Base-by-base conservation (phyloP, 2,888 invertebrate genomes). In the Nomada ferruginata region DNA sequence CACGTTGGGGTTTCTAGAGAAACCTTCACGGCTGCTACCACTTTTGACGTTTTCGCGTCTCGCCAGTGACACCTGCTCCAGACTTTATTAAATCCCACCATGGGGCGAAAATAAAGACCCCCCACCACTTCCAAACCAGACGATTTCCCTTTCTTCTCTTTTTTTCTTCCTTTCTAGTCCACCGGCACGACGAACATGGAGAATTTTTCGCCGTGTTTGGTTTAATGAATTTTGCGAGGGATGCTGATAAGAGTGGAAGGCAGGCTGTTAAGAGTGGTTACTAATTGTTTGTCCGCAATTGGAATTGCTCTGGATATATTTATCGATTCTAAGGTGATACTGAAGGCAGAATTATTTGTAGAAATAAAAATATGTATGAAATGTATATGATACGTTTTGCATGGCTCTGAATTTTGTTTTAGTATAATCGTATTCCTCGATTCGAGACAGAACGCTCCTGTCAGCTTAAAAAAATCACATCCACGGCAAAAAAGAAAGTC, bases 41-140 rank as follows among this genome's bases (percentile, higher is more conserved):
- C 63, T 15, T 47, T 47, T 29, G 15, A 36, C 66, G 36, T 26
- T 50, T 18, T 23, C 18, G 7, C 52, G 23, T 18, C 76, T 42
- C 36, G 59, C 61, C 63, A 57, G 61, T 82, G 77, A 82, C 83
- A 82, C 82, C 77, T 77, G 82, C 70, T 72, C 52, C 75, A 71
- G 66, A 61, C 79, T 79, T 78, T 79, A 79, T 79, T 79, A 78
- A 79, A 73, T 70, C 66, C 79, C 71, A 61, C 53, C 64, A 20
- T 23, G 50, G 36, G 10, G 52, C 47, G 53, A 77, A 77, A 79
- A 63, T 66, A 50, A 44, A 36, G 36, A 9, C 20, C 4, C 36
- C 57, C 57, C 15, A 5, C 7, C 29, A 29, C 29, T 4, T 47
- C 47, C 13, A 47, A 47, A 47, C 47, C 57, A 57, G 57, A 57